phyloP scores from a whole-genome alignment of 2,888 invertebrate genomes.

The Daptonema setosum region DNA sequence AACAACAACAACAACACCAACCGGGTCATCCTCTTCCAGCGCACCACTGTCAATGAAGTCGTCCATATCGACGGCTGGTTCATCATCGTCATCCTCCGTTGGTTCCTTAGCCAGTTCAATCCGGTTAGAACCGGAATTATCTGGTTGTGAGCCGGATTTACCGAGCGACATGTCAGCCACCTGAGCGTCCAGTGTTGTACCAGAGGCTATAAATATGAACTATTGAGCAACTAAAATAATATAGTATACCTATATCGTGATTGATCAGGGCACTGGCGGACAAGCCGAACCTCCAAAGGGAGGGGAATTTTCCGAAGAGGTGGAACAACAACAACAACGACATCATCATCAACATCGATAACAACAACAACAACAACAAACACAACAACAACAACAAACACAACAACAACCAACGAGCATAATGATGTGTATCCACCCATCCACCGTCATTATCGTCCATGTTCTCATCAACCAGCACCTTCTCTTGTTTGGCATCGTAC shows the following conservation, averaged over 20 bases:
- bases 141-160: not conserved
- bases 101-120: too few species aligned
- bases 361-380: too few species aligned
- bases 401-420: conserved; percentile 1
- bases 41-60: conserved; percentile 87
- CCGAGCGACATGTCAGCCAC: not conserved
- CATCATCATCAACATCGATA: too few species aligned
- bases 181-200: not conserved
- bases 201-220: too few species aligned
- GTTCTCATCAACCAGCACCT: conserved; percentile 40
- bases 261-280: too few species aligned
- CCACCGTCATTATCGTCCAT: not conserved
- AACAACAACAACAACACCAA: not conserved
- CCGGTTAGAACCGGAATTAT: conserved; percentile 2
- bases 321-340: too few species aligned
- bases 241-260: too few species aligned
- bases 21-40: conserved; percentile 56
- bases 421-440: conserved; percentile 96
- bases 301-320: too few species aligned
- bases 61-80: conserved; percentile 88
- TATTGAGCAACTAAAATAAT: too few species aligned
- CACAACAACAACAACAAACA: not conserved
- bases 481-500: conserved; percentile 69
- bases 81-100: conserved; percentile 59
- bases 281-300: too few species aligned